phyloP scores from a whole-genome alignment of 2,888 invertebrate genomes.

The Ypsolopha scabrella region DNA sequence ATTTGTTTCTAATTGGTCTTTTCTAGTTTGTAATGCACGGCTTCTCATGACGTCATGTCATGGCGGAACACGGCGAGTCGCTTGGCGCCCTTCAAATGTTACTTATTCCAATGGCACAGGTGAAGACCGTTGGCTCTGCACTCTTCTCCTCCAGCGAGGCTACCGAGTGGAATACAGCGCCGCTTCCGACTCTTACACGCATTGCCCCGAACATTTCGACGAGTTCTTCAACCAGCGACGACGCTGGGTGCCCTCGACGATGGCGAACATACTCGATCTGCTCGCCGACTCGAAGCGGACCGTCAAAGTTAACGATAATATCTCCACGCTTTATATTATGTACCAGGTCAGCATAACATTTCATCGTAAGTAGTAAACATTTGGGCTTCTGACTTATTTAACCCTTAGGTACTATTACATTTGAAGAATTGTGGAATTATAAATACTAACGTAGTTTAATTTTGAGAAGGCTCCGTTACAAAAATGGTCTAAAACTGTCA shows the following conservation, averaged over 20 bases:
- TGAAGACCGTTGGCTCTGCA: slow-evolving; percentile 98
- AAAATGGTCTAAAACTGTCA: no score
- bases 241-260: slow-evolving; percentile 96
- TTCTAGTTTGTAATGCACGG: no score
- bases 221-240: slow-evolving; percentile 96
- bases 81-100: no score
- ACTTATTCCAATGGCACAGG: slow-evolving; percentile 45
- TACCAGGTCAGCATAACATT: slow-evolving; percentile 60
- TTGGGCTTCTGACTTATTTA: no score
- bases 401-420: no score
- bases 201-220: slow-evolving; percentile 91
- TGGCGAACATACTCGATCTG: slow-evolving; percentile 94
- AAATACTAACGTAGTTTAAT: no score
- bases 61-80: no score
- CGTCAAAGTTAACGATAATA: slow-evolving; percentile 87
- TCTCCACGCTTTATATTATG: slow-evolving; percentile 82
- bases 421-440: no score
- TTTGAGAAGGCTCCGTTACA: no score
- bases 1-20: no score
- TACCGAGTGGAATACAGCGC: slow-evolving; percentile 95
- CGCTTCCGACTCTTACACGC: slow-evolving; percentile 94
- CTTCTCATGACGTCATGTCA: no score
- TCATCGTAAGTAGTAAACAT: background rate
- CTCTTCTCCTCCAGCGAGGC: slow-evolving; percentile 89
- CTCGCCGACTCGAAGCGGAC: slow-evolving; percentile 82